A percentile compares a stretch with the other conserved stretches of the same genome.
Evolutionary conservation across 92 coral and sea anemone species (phyloP).

Genomic region (Palythoa grandiflora): DNA sequence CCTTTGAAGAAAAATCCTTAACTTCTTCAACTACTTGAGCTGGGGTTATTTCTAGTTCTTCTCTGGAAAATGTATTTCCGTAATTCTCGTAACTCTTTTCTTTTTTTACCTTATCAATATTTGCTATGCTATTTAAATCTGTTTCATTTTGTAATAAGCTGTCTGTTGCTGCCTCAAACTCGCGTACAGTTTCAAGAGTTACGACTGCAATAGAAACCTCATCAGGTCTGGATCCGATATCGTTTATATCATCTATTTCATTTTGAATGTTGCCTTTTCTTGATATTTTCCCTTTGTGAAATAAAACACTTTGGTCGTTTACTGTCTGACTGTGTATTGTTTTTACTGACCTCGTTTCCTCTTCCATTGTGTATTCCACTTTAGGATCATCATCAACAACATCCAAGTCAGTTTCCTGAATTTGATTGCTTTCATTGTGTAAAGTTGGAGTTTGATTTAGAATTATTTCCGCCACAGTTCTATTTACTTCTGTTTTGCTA

Average conservation of each 20-base stretch:
- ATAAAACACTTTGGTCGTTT: constrained; percentile 2
- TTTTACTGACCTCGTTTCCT: constrained; percentile 1
- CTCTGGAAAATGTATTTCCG: not conserved
- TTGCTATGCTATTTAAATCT: constrained; percentile 3
- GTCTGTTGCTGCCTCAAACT: not conserved
- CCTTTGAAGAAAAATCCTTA: constrained; percentile 13
- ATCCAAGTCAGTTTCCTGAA: constrained; percentile 22
- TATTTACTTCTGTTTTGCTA: constrained; percentile 42
- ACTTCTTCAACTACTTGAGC: not conserved
- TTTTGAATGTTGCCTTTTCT: not conserved
- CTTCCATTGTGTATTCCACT: not conserved
- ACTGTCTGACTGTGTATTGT: not conserved
- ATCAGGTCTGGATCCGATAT: constrained; percentile 20
- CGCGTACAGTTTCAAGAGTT: constrained; percentile 22
- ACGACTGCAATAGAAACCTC: constrained; percentile 45
- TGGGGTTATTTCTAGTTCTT: not conserved
- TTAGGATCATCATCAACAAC: not conserved
- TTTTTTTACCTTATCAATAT: not conserved
- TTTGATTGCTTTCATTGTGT: constrained; percentile 32
- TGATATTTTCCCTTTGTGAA: constrained; percentile 2
- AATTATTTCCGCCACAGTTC: constrained; percentile 12
- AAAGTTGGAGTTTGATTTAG: constrained; percentile 2
- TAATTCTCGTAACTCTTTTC: not conserved
- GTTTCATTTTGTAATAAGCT: not conserved
- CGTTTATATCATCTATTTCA: not conserved